phyloP scores from a whole-genome alignment of 2,888 invertebrate species.

The Phortica okadai region DNA sequence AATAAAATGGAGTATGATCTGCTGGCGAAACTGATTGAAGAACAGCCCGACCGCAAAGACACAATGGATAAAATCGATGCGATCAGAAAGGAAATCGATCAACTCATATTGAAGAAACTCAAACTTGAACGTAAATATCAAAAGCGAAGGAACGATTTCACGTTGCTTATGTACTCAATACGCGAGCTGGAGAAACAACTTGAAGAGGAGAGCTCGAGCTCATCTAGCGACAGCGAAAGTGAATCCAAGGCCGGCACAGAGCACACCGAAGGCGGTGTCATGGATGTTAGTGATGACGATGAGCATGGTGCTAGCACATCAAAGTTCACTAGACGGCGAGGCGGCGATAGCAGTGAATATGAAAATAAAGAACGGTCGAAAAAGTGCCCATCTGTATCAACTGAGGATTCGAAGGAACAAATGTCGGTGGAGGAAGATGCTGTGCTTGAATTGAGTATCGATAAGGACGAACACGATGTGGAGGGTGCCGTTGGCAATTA shows the following conservation, averaged over 20 bases:
- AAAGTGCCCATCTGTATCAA: conserved; percentile 55
- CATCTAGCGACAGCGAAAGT: conserved; percentile 60
- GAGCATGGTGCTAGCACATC: conserved; percentile 40
- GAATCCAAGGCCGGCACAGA: conserved; percentile 49
- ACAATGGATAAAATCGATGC: conserved; percentile 83
- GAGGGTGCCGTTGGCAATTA: conserved; percentile 49
- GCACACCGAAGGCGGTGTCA: conserved; percentile 42
- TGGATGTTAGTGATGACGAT: conserved; percentile 35
- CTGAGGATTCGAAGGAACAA: conserved; percentile 62
- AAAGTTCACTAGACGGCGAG: conserved; percentile 51
- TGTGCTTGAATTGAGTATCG: conserved; percentile 70
- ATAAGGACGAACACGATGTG: conserved; percentile 68
- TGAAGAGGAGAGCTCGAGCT: conserved; percentile 83
- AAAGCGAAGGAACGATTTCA: conserved; percentile 91
- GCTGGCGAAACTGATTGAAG: conserved; percentile 91
- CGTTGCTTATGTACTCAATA: conserved; percentile 90
- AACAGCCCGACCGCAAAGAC: conserved; percentile 92
- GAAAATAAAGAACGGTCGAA: conserved; percentile 42
- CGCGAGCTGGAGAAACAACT: conserved; percentile 89
- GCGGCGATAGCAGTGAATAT: conserved; percentile 33
- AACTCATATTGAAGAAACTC: conserved; percentile 83
- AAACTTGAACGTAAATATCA: conserved; percentile 87
- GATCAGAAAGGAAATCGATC: conserved; percentile 85
- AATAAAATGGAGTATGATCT: conserved; percentile 96
- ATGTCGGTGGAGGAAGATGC: conserved; percentile 71